These are phyloP conservation scores for Oryzias dopingdopingensis DNA, from an alignment of 2,797 vertebrate species.

Conservation along the genomic window DNA sequence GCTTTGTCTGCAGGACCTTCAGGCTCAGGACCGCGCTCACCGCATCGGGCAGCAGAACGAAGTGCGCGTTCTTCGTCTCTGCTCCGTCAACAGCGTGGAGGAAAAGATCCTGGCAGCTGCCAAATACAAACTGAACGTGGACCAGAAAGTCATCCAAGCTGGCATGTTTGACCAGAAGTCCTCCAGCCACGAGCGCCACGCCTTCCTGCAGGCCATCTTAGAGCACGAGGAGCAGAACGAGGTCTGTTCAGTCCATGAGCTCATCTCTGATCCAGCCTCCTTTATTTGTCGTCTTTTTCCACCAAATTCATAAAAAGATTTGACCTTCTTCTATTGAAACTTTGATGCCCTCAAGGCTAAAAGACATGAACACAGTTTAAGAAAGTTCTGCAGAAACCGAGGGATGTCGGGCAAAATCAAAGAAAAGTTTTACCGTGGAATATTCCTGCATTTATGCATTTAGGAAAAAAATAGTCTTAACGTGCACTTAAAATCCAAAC, in stretches of 20 bases:
- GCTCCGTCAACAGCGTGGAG: conserved; percentile 96
- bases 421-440: no score
- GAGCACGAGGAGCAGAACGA: conserved; percentile 96
- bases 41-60: conserved; percentile 97
- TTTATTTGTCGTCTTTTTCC: background rate
- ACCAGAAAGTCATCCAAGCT: conserved; percentile 97
- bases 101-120: conserved; percentile 96
- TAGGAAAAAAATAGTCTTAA: no score
- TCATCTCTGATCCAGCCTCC: background rate
- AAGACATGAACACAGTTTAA: no score
- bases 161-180: conserved; percentile 99
- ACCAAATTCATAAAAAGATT: no score
- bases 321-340: no score
- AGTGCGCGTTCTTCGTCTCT: conserved; percentile 91
- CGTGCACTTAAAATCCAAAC: no score
- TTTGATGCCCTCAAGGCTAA: no score
- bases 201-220: conserved; percentile 92
- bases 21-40: conserved; percentile 95
- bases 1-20: conserved; percentile 82
- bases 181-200: conserved; percentile 92
- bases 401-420: no score
- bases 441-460: no score
- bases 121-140: conserved; percentile 97
- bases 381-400: no score
- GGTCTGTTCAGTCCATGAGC: conserved; percentile 65